These are phyloP conservation scores for Petromus typicus DNA, from an alignment of 2,113 vertebrate genomes.

Conservation along the genomic window DNA sequence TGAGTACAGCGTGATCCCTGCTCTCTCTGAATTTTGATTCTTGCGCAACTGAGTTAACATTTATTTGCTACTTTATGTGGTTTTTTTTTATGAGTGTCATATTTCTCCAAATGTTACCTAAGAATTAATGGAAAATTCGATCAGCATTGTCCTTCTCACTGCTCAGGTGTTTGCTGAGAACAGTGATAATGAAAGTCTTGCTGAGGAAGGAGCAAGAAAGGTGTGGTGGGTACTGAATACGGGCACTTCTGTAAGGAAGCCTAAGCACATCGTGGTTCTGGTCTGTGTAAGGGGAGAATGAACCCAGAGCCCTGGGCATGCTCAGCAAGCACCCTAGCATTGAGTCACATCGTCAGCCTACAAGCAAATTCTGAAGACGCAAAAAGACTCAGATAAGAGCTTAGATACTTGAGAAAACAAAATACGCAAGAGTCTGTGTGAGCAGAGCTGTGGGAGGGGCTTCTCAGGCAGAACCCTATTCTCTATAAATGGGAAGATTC, in stretches of 20 bases:
- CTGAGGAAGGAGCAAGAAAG: not conserved
- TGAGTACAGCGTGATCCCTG: not conserved
- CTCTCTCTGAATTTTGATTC: not conserved
- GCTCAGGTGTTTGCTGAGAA: not conserved
- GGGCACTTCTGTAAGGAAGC: not conserved
- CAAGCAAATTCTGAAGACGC: not conserved
- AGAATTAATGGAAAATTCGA: not conserved
- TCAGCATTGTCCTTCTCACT: not conserved
- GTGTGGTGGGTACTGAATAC: not conserved
- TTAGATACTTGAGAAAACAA: not conserved
- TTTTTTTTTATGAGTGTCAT: not conserved
- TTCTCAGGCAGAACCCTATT: not conserved
- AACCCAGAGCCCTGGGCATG: not conserved
- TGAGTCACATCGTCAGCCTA: not conserved
- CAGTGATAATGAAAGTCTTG: not conserved
- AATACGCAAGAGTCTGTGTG: not conserved
- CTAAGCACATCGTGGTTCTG: not conserved
- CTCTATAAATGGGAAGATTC: not conserved
- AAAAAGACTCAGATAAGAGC: constrained; percentile 1
- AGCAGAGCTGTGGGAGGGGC: not conserved
- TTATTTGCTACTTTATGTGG: not conserved
- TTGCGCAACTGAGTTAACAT: not conserved
- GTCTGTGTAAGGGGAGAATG: not conserved
- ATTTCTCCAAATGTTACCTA: not conserved
- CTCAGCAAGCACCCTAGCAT: not conserved